Evolutionary conservation across 2,113 vertebrate species (phyloP).

Genomic region (Hymenochirus boettgeri): DNA sequence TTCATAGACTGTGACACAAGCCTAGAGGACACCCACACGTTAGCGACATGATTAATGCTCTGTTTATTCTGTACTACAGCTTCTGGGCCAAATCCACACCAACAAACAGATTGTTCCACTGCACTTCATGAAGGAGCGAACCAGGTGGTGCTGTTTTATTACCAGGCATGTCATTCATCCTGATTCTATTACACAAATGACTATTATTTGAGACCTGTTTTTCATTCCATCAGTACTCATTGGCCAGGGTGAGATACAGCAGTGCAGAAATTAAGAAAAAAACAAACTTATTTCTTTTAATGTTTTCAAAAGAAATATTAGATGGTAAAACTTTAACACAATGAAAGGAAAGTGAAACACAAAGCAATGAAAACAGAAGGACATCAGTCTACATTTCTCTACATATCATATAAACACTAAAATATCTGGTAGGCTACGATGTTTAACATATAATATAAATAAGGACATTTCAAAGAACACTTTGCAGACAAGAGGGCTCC

Average conservation of each 20-base stretch:
- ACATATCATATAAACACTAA: too few relatives aligned
- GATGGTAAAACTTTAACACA: too few relatives aligned
- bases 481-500: too few relatives aligned
- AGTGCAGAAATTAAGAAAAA: too few relatives aligned
- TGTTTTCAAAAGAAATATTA: too few relatives aligned
- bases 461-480: too few relatives aligned
- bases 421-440: too few relatives aligned
- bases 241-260: conserved; percentile 1
- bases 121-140: conserved; percentile 30
- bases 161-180: conserved; percentile 43
- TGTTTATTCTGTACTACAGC: conserved; percentile 41
- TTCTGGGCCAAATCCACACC: conserved; percentile 16
- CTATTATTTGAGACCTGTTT: conserved; percentile 36
- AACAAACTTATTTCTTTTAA: too few relatives aligned
- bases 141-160: conserved; percentile 42
- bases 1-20: conserved; percentile 33
- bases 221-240: conserved; percentile 19
- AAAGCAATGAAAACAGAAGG: too few relatives aligned
- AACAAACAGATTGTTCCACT: conserved; percentile 23
- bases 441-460: too few relatives aligned
- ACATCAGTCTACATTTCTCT: too few relatives aligned
- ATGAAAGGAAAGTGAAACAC: too few relatives aligned
- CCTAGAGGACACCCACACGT: conserved; percentile 35
- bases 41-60: conserved; percentile 41
- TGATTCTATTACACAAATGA: conserved; percentile 31